Conservation (phyloP, 2,113 vertebrate genomes). For the Chaenogobius annularis region DNA sequence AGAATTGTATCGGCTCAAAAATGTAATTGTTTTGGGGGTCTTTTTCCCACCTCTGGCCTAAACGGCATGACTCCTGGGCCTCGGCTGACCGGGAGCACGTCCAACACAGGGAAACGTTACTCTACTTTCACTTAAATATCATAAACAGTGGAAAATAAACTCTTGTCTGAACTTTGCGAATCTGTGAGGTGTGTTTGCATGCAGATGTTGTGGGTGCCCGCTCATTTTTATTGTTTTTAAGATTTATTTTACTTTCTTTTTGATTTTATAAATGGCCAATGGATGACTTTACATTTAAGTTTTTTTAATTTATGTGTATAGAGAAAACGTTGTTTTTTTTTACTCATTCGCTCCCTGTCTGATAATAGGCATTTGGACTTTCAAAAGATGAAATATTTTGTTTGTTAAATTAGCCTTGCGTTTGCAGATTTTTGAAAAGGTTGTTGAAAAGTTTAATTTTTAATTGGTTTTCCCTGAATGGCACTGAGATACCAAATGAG, state of each 20-base stretch:
- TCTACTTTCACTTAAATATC: slow-evolving; percentile 13
- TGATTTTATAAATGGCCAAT: slow-evolving; percentile 32
- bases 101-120: slow-evolving; percentile 50
- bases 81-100: slow-evolving; percentile 43
- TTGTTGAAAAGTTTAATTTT: neutral
- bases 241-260: slow-evolving; percentile 24
- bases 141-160: slow-evolving; percentile 37
- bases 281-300: slow-evolving; percentile 16
- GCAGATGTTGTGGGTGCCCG: slow-evolving; percentile 64
- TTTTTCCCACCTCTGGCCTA: neutral
- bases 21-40: neutral
- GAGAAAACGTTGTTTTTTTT: neutral
- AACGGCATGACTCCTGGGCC: slow-evolving; percentile 11
- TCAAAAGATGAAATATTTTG: neutral
- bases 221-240: slow-evolving; percentile 53
- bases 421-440: slow-evolving; percentile 17
- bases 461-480: neutral
- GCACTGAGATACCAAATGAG: slow-evolving; percentile 32
- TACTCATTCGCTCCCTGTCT: slow-evolving; percentile 3
- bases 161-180: slow-evolving; percentile 54
- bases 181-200: slow-evolving; percentile 72
- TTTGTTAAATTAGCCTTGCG: neutral
- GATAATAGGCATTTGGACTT: slow-evolving; percentile 18
- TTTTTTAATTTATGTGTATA: slow-evolving; percentile 26
- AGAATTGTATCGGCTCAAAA: neutral